phyloP scores from a whole-genome alignment of 2,113 vertebrate genomes.

The Charadrius vociferus region DNA sequence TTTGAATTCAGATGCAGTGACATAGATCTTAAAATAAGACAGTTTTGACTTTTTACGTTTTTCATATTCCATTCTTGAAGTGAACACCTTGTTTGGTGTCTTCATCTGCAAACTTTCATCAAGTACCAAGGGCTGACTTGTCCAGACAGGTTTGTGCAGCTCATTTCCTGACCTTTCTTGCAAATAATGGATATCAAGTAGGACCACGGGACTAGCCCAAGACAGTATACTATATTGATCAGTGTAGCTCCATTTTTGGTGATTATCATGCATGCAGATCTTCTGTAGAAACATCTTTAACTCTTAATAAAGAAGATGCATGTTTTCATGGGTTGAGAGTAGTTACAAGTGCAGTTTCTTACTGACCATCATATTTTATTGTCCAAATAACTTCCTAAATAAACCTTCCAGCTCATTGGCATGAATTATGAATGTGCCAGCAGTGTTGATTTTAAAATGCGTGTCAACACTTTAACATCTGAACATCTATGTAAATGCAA shows the following conservation, averaged over 20 bases:
- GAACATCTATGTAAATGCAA: conserved; percentile 71
- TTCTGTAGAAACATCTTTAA: neutral
- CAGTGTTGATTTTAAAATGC: conserved; percentile 63
- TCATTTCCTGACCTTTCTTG: neutral
- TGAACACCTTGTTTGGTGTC: neutral
- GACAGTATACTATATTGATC: neutral
- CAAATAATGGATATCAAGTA: neutral
- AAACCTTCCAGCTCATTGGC: conserved; percentile 26
- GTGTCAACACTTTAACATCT: conserved; percentile 64
- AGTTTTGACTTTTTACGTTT: neutral
- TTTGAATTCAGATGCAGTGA: neutral
- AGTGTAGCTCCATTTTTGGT: neutral
- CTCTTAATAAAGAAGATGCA: neutral
- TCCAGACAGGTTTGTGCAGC: neutral
- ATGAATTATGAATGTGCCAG: conserved; percentile 65
- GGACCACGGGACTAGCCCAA: neutral
- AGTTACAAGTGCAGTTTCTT: neutral
- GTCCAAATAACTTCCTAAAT: conserved; percentile 32
- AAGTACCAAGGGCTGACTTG: neutral
- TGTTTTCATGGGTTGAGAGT: neutral
- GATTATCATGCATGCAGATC: neutral
- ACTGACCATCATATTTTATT: neutral
- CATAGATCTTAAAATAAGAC: neutral
- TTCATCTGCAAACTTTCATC: neutral
- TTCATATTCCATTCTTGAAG: neutral